Evolutionary conservation across 2,888 invertebrate genomes (phyloP).

Genomic region (Coremacera marginata): DNA sequence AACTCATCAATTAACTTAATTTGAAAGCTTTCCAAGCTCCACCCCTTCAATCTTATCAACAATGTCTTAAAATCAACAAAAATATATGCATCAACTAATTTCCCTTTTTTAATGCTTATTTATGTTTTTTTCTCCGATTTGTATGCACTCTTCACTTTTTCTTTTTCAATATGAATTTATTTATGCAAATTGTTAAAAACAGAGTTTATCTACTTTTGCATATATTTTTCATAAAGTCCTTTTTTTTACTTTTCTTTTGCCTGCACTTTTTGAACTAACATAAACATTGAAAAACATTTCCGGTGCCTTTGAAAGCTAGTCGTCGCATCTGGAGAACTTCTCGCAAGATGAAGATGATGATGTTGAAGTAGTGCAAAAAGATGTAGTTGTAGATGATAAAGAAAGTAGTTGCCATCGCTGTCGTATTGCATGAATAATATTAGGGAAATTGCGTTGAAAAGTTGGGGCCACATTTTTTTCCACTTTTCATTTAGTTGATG

Average conservation of each 20-base stretch:
- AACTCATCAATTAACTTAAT: too few relatives aligned
- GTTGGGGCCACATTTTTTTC: not conserved
- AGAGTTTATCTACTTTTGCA: constrained; percentile 28
- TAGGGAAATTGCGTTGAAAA: constrained; percentile 38
- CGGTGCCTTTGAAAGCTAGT: not conserved
- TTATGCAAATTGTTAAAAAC: constrained; percentile 30
- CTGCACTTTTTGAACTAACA: constrained; percentile 3
- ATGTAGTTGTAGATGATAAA: not conserved
- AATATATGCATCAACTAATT: not conserved
- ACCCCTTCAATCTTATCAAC: too few relatives aligned
- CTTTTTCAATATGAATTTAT: constrained; percentile 32
- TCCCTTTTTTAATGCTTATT: too few relatives aligned
- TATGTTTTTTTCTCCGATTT: not conserved
- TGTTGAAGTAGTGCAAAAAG: not conserved
- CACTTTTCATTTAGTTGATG: constrained; percentile 17
- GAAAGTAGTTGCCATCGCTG: not conserved
- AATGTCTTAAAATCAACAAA: not conserved
- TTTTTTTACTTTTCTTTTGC: not conserved
- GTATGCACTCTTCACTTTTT: not conserved
- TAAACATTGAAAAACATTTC: constrained; percentile 24
- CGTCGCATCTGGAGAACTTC: constrained; percentile 4
- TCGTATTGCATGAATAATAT: constrained; percentile 36
- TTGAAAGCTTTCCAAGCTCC: too few relatives aligned
- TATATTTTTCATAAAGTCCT: constrained; percentile 6
- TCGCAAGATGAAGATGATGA: not conserved